Percentiles rank a stretch among this genome's conserved stretches.
Evolutionary conservation across 2,113 vertebrate genomes (phyloP).

Genomic region (Nyctereutes procyonoides): DNA sequence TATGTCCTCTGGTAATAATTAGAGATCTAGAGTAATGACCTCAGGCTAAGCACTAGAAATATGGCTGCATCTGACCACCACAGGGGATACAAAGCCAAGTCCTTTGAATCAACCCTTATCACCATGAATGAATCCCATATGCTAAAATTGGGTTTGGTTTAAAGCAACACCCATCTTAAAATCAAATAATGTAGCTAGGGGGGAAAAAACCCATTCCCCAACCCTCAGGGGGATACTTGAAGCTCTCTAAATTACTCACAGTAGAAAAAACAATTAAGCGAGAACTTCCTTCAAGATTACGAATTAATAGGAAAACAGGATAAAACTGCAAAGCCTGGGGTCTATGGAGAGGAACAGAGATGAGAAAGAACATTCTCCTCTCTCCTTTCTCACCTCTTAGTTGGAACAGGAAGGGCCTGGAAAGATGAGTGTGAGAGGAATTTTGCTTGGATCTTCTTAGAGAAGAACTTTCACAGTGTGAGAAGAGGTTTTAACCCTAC

Average conservation of each 20-base stretch:
- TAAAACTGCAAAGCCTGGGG: not conserved
- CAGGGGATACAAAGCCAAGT: conserved; percentile 5
- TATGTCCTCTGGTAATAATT: conserved; percentile 75
- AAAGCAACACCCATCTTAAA: conserved; percentile 32
- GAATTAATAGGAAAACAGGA: not conserved
- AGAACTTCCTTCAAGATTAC: not conserved
- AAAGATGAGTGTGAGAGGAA: not conserved
- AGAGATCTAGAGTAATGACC: conserved; percentile 69
- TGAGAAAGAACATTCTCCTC: not conserved
- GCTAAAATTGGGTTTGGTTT: not conserved
- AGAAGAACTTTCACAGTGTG: not conserved
- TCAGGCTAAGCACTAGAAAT: conserved; percentile 54
- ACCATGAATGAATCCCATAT: not conserved
- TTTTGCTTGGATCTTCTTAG: not conserved
- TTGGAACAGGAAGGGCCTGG: not conserved
- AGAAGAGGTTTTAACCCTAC: not conserved
- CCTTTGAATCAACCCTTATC: conserved; percentile 38
- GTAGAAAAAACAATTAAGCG: not conserved
- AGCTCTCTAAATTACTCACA: not conserved
- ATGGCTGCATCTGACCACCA: not conserved
- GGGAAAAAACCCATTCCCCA: not conserved
- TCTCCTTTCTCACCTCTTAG: not conserved
- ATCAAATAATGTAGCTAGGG: not conserved
- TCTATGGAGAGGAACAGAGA: not conserved
- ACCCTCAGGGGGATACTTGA: not conserved